Percentiles rank a stretch among this genome's conserved stretches.
Conservation (phyloP, 2,888 invertebrate species). For the Himalopsyche anomala region DNA sequence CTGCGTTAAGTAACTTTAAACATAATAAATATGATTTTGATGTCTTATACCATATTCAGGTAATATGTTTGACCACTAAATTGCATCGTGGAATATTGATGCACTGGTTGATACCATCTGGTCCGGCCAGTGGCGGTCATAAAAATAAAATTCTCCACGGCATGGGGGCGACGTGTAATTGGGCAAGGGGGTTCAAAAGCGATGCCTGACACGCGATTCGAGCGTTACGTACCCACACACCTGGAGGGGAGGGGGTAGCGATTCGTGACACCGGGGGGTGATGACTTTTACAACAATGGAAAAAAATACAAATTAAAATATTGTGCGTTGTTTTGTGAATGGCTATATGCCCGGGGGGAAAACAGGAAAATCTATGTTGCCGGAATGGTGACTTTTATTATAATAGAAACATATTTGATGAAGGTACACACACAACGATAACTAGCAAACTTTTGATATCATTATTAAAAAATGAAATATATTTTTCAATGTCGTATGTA, state of each 20-base stretch:
- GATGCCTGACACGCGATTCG: conserved; percentile 16
- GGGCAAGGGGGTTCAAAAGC: conserved; percentile 11
- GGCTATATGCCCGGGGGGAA: background rate
- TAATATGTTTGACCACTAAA: no score
- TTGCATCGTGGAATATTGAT: background rate
- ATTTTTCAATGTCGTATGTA: no score
- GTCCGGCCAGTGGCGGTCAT: background rate
- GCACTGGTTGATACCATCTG: background rate
- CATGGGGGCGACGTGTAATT: conserved; percentile 26
- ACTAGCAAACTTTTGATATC: no score
- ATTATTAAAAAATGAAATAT: no score
- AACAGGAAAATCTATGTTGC: background rate
- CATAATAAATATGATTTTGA: no score
- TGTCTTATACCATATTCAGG: no score
- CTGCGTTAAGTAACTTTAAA: no score
- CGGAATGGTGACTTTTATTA: background rate
- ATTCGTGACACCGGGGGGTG: conserved; percentile 16
- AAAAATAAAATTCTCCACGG: background rate
- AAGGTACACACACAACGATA: no score
- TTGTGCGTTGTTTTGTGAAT: background rate
- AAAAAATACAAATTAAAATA: conserved; percentile 3
- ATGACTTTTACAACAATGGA: conserved; percentile 29
- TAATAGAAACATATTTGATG: background rate
- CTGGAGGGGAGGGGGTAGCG: background rate
- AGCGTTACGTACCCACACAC: conserved; percentile 18